Evolutionary conservation across 2,113 vertebrate species (phyloP).

Genomic region (human): DNA sequence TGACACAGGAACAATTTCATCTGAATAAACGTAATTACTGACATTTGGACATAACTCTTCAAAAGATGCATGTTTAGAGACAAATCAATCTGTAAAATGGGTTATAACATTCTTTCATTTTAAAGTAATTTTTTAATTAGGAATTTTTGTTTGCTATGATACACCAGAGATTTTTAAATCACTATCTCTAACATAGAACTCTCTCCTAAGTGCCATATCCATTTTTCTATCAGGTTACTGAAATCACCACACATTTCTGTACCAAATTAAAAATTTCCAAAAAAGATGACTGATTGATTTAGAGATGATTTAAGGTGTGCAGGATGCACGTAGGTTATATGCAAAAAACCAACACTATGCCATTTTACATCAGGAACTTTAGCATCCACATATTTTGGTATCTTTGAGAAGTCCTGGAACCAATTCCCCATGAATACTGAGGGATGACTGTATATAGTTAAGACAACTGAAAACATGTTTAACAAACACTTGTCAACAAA

Average conservation of each 20-base stretch:
- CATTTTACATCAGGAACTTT: neutral
- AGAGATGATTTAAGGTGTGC: neutral
- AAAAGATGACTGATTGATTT: no score
- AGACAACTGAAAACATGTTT: neutral
- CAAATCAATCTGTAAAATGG: conserved; percentile 62
- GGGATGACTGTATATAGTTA: neutral
- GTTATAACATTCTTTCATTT: neutral
- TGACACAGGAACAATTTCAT: conserved; percentile 72
- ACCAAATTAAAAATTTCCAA: neutral
- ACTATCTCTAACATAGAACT: neutral
- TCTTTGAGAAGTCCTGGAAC: neutral
- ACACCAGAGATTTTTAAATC: neutral
- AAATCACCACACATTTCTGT: neutral
- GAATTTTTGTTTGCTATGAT: neutral
- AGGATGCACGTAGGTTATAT: neutral
- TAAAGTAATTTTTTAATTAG: conserved; percentile 28
- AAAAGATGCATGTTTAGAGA: conserved; percentile 50
- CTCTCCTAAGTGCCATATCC: neutral
- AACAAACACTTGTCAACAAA: neutral
- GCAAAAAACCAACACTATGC: neutral
- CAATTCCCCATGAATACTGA: neutral
- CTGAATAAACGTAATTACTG: conserved; percentile 56
- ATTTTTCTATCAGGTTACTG: neutral
- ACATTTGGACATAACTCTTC: conserved; percentile 57
- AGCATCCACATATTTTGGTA: neutral